These are phyloP conservation scores for Epinephelus fuscoguttatus DNA, from an alignment of 2,113 vertebrate genomes.

Conservation along the genomic window DNA sequence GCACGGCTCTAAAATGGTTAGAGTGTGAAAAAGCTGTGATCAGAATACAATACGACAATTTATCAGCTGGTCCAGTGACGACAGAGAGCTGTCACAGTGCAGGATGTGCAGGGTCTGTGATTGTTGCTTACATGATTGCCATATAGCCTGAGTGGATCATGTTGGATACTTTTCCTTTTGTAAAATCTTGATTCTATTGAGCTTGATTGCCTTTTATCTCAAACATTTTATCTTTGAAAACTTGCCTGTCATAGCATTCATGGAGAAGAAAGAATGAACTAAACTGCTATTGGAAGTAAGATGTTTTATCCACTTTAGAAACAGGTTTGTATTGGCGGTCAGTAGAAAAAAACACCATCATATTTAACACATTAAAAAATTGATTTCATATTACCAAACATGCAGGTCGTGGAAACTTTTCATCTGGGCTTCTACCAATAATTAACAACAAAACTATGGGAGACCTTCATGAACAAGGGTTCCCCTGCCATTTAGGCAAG, in stretches of 20 bases:
- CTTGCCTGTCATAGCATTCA: neutral
- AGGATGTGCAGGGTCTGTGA: slow-evolving; percentile 12
- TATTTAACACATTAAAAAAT: neutral
- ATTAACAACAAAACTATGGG: neutral
- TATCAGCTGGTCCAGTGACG: slow-evolving; percentile 24
- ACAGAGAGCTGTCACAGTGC: slow-evolving; percentile 12
- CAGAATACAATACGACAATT: slow-evolving; percentile 46
- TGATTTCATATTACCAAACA: neutral
- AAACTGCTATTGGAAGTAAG: neutral
- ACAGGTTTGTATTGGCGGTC: neutral
- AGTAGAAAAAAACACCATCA: neutral
- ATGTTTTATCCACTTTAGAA: neutral
- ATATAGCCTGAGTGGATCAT: neutral
- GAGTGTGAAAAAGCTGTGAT: slow-evolving; percentile 45
- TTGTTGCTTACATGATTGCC: slow-evolving; percentile 1
- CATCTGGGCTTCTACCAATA: neutral
- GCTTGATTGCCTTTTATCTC: neutral
- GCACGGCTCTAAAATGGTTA: slow-evolving; percentile 14
- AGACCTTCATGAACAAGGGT: neutral
- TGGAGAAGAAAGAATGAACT: neutral
- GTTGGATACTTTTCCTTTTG: neutral
- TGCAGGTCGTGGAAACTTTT: neutral
- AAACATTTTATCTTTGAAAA: slow-evolving; percentile 6
- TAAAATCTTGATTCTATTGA: neutral
- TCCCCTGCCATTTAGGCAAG: neutral